phyloP scores from a whole-genome alignment of 2,888 invertebrate genomes.

The Neoaliturus tenellus region DNA sequence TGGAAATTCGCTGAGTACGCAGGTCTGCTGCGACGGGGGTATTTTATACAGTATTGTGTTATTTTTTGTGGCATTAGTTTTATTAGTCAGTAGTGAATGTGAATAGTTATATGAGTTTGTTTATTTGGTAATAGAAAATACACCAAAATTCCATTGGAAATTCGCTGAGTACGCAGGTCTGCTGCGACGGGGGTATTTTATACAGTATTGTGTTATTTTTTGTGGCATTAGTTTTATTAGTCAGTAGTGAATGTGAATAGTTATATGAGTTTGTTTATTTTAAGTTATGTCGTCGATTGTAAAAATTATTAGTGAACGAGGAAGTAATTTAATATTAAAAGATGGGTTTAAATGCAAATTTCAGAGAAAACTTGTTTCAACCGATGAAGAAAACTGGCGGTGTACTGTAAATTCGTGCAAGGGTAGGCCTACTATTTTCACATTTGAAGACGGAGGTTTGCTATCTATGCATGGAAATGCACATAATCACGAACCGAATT shows the following conservation, averaged over 20 bases:
- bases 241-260: constrained; percentile 10
- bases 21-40: too few relatives aligned
- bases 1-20: too few relatives aligned
- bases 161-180: too few relatives aligned
- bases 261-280: constrained; percentile 16
- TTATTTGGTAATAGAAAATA: too few relatives aligned
- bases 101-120: too few relatives aligned
- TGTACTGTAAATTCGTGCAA: constrained; percentile 23
- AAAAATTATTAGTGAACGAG: constrained; percentile 18
- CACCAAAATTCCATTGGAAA: too few relatives aligned
- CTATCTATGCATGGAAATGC: constrained; percentile 10
- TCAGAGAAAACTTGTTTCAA: constrained; percentile 23
- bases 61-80: too few relatives aligned
- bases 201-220: constrained; percentile 23
- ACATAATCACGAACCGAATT: constrained; percentile 23
- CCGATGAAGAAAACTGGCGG: constrained; percentile 15
- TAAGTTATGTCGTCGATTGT: constrained; percentile 16
- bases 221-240: constrained; percentile 20
- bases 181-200: too few relatives aligned
- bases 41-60: too few relatives aligned
- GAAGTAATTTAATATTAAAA: constrained; percentile 26
- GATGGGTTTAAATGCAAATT: constrained; percentile 11
- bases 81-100: too few relatives aligned
- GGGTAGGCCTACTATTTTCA: constrained; percentile 25
- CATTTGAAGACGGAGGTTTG: constrained; percentile 16